Evolutionary conservation across 64 coral and sea anemone genomes (phyloP), one percentile per base, ranked within the genome.

Genomic region (Actinia equina): DNA sequence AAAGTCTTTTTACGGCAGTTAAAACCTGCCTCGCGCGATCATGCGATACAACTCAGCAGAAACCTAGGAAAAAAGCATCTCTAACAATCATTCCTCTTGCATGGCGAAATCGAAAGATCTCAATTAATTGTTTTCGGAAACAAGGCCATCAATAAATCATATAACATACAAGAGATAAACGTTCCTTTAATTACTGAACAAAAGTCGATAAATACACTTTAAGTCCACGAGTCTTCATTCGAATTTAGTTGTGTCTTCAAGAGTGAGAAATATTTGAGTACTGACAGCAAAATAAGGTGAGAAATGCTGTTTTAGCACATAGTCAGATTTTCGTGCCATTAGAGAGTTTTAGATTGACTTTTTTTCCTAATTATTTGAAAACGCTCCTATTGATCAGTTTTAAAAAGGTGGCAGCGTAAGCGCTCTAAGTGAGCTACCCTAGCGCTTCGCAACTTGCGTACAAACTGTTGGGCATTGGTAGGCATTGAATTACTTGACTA

Each of bases 121-220:
- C 69, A 41, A 41, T 74, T 74, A 74, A 74, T 74, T 74, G 69
- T 74, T 74, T 74, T 74, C 69, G 69, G 69, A 74, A 74, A 74
- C 69, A 74, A 74, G 69, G 69, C 26, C 69, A 74, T 74, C 27
- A 74, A 67, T 67, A 30, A 41, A 74, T 74, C 41, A 74, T n/a
- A n/a, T 30, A 42, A 74, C 69, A 74, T 74, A n/a, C 69, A n/a
- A n/a, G 8, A 26, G 27, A 74, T 74, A 74, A 74, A 26, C 69
- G 23, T 13, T 74, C 8, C 41, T 37, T 23, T 74, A 74, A 74
- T 30, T 26, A 74, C 69, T 74, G 11, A 41, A 74, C 69, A 74
- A 74, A 74, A 74, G 23, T 30, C 69, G 14, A 74, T 74, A 74
- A 74, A 74, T 74, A 74, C 69, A 13, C 23, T 74, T 37, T 41